Percentiles rank a stretch among this genome's conserved stretches.
Conservation (phyloP, 1,140 invertebrate species). For the Nebria ingens region DNA sequence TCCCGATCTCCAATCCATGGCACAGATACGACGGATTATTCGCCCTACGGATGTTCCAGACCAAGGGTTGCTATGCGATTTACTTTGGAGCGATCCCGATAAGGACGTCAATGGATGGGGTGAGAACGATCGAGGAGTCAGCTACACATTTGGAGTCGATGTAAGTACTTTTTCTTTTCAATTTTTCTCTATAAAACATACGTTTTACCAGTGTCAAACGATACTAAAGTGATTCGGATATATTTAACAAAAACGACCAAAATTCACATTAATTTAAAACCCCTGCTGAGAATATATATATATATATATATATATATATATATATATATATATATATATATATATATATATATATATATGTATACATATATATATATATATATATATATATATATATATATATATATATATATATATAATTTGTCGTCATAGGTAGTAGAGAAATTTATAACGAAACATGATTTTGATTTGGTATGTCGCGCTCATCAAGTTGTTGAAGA, state of each 20-base stretch:
- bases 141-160: conserved; percentile 91
- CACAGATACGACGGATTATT: conserved; percentile 84
- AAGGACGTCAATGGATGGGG: conserved; percentile 86
- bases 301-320: no score
- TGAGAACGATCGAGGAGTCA: conserved; percentile 93
- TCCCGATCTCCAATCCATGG: conserved; percentile 85
- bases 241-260: no score
- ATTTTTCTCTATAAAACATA: no score
- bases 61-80: conserved; percentile 90
- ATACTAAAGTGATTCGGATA: no score
- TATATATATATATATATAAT: no score
- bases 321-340: no score
- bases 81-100: conserved; percentile 97
- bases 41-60: conserved; percentile 89
- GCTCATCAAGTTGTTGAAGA: conserved; percentile 98
- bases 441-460: conserved; percentile 91
- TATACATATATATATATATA: no score
- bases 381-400: no score
- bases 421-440: conserved; percentile 59
- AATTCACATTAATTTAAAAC: no score
- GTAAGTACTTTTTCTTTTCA: conserved; percentile 28
- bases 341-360: no score
- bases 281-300: no score
- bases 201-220: no score
- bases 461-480: conserved; percentile 92